These are phyloP conservation scores for Ramazzottius varieornatus DNA, from an alignment of 2,888 invertebrate genomes.

Conservation along the genomic window DNA sequence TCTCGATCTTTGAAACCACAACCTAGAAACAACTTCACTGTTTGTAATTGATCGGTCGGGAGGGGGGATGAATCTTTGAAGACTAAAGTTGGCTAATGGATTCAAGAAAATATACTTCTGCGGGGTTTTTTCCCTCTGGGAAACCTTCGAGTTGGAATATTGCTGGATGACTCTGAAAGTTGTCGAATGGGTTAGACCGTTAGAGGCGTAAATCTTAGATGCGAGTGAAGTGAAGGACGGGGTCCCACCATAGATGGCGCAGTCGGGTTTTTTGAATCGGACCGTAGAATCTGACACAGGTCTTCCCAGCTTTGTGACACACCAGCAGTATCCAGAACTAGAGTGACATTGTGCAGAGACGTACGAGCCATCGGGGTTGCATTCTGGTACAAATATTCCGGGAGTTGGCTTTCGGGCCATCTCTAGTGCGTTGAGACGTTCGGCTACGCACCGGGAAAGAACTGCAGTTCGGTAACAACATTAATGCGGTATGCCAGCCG, in stretches of 20 bases:
- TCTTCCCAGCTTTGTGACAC: constrained; percentile 52
- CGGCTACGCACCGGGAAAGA: constrained; percentile 17
- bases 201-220: too few relatives aligned
- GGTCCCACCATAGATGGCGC: too few relatives aligned
- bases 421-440: constrained; percentile 8
- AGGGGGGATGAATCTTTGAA: neutral
- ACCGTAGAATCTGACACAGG: constrained; percentile 54
- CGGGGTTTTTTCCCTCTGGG: neutral
- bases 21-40: too few relatives aligned
- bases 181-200: too few relatives aligned
- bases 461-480: too few relatives aligned
- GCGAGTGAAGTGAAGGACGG: too few relatives aligned
- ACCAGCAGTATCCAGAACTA: constrained; percentile 57
- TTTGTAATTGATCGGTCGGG: too few relatives aligned
- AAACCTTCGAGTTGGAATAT: too few relatives aligned
- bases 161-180: too few relatives aligned
- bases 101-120: neutral
- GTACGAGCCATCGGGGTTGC: constrained; percentile 55
- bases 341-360: constrained; percentile 57
- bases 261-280: constrained; percentile 35
- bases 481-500: too few relatives aligned
- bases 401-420: constrained; percentile 8
- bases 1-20: constrained; percentile 48
- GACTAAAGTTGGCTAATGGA: too few relatives aligned
- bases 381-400: constrained; percentile 38